These are phyloP conservation scores for Acanthosepion pharaonis DNA, from an alignment of 2,888 invertebrate species.

Conservation along the genomic window DNA sequence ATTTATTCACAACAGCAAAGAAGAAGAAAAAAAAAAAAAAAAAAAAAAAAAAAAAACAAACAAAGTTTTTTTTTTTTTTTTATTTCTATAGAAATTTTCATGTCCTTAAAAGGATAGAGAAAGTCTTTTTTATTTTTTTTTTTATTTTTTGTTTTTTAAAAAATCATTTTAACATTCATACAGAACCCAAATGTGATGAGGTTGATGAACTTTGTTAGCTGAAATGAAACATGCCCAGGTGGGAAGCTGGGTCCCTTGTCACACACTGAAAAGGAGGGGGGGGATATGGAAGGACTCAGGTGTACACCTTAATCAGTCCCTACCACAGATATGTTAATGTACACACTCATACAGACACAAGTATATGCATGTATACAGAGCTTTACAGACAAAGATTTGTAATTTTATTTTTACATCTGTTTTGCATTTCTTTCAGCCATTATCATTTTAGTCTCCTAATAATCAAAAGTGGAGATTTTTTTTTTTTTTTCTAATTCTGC, in stretches of 20 bases:
- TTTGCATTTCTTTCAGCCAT: neutral
- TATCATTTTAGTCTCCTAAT: neutral
- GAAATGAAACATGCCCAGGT: neutral
- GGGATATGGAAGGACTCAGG: neutral
- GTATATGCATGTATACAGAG: no score
- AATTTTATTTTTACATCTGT: neutral
- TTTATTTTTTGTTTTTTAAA: neutral
- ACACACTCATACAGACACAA: neutral
- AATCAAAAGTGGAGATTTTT: neutral
- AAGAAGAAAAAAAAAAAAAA: neutral
- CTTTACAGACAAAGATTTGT: no score
- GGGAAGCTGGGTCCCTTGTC: neutral
- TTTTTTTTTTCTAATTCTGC: neutral
- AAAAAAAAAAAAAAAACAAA: neutral
- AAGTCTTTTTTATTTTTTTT: no score
- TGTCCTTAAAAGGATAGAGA: neutral
- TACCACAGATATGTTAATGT: constrained; percentile 33
- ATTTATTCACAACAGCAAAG: neutral
- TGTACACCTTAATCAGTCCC: neutral
- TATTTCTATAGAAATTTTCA: constrained; percentile 22
- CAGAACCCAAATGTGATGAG: neutral
- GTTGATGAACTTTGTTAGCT: neutral
- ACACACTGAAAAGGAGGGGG: constrained; percentile 6
- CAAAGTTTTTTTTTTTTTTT: neutral
- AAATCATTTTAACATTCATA: constrained; percentile 2